Evolutionary conservation across 2,113 vertebrate species (phyloP).

Genomic region (Silurus glanis): DNA sequence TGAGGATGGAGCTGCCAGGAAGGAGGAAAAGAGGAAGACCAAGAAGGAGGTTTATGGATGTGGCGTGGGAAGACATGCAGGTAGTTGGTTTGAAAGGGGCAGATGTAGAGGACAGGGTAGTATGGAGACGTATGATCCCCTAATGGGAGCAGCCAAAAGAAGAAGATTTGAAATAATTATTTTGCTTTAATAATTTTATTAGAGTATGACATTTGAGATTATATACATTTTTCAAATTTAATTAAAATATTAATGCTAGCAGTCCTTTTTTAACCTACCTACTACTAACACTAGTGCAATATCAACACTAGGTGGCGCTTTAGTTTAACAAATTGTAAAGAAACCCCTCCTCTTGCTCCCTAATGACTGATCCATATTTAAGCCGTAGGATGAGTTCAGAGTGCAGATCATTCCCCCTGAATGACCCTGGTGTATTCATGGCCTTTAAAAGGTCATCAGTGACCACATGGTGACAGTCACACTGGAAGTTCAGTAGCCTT

Average conservation of each 20-base stretch:
- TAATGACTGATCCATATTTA: neutral
- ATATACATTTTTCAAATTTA: too few relatives aligned
- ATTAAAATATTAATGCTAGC: neutral
- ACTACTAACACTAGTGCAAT: neutral
- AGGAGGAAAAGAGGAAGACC: too few relatives aligned
- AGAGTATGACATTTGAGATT: too few relatives aligned
- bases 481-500: constrained; percentile 25
- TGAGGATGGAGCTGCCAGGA: too few relatives aligned
- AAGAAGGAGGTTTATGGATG: too few relatives aligned
- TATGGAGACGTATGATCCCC: too few relatives aligned
- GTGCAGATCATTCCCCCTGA: constrained; percentile 4
- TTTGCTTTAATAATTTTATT: too few relatives aligned
- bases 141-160: too few relatives aligned
- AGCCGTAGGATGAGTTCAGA: neutral
- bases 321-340: neutral
- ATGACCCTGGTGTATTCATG: neutral
- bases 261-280: neutral
- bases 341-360: neutral
- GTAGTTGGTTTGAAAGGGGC: too few relatives aligned
- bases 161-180: too few relatives aligned
- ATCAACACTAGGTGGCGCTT: constrained; percentile 29
- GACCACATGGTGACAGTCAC: neutral
- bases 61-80: too few relatives aligned
- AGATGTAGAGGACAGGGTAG: too few relatives aligned
- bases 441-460: neutral